Conservation (phyloP, 1,140 invertebrate species). For the Platorchestia sp. region DNA sequence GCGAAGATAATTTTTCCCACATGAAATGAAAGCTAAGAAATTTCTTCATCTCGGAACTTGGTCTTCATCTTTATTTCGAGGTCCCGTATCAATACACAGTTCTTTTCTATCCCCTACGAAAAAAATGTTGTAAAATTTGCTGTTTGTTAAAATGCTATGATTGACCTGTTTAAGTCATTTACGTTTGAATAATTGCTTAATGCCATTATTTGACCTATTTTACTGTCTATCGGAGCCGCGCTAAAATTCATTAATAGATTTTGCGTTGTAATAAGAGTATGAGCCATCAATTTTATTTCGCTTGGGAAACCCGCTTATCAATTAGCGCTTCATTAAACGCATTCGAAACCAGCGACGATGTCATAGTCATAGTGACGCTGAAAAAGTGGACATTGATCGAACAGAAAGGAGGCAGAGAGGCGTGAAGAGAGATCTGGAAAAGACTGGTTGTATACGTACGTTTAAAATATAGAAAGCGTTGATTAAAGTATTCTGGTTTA, state of each 20-base stretch:
- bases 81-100: neutral
- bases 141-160: neutral
- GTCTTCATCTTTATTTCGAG: neutral
- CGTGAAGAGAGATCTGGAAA: neutral
- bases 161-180: neutral
- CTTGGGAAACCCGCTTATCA: neutral
- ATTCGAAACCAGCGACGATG: neutral
- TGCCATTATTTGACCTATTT: neutral
- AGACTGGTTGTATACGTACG: neutral
- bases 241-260: neutral
- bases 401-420: neutral
- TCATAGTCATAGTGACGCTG: neutral
- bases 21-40: neutral
- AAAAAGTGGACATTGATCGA: neutral
- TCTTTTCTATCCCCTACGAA: neutral
- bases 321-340: neutral
- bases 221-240: neutral
- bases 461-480: neutral
- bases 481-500: neutral
- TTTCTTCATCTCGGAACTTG: neutral
- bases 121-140: neutral
- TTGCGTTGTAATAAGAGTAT: neutral
- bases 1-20: neutral
- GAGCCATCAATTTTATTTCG: neutral
- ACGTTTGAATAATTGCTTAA: neutral